These are phyloP conservation scores for Ceyx melanurus DNA, from an alignment of 2,113 vertebrate species.

Conservation along the genomic window DNA sequence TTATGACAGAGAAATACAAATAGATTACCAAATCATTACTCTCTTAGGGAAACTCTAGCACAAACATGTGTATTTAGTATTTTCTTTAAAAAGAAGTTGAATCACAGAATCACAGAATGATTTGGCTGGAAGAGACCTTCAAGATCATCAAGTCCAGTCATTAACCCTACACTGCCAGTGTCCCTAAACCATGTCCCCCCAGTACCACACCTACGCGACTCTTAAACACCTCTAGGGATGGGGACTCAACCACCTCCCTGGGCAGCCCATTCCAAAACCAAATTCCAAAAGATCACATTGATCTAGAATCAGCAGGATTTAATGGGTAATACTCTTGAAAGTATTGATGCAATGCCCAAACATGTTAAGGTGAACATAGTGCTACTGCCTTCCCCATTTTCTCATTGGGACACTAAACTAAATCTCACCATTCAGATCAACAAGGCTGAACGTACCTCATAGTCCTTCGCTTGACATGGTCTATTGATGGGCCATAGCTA, in stretches of 20 bases:
- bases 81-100: background rate
- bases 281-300: background rate
- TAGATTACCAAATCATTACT: background rate
- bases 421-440: background rate
- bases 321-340: background rate
- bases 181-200: too few relatives aligned
- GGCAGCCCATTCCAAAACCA: too few relatives aligned
- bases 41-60: background rate
- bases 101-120: too few relatives aligned
- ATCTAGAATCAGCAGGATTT: background rate
- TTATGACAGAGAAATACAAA: background rate
- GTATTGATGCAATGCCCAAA: background rate
- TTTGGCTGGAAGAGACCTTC: too few relatives aligned
- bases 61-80: background rate
- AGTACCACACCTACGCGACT: too few relatives aligned
- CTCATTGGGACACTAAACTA: background rate
- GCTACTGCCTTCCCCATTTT: background rate
- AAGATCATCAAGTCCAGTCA: too few relatives aligned
- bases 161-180: too few relatives aligned
- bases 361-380: rapidly evolving
- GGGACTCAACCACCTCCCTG: too few relatives aligned
- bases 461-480: too few relatives aligned
- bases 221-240: too few relatives aligned
- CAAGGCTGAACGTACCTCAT: background rate
- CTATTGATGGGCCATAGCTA: background rate